Evolutionary conservation across 2,113 vertebrate genomes (phyloP), one percentile per base, ranked within the genome.

Genomic region (Prolemur simus): DNA sequence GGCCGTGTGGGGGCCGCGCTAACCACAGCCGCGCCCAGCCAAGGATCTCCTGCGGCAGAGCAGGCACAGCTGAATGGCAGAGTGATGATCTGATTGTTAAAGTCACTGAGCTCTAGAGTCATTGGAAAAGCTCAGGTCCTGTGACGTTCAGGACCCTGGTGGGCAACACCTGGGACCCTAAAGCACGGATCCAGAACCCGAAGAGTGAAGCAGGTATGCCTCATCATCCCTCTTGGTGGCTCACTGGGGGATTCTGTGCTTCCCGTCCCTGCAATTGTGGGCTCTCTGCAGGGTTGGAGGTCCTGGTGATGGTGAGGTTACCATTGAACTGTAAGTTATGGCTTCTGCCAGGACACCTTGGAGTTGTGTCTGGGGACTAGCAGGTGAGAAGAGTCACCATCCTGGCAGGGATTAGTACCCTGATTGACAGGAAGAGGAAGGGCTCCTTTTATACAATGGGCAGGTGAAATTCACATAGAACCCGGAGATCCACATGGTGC

Each of bases 1-100:
- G 14, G 15, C 23, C 6, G 7, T 1, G 32, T 0, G 29, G 32
- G 78, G 80, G 45, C 37, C 3, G 2, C 0, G 1, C 10, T 73
- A 45, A 17, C 42, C 4, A 15, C 32, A 23, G 64, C 29, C 45
- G 47, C 45, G 64, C n/a, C 27, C 20, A 25, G 34, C 23, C 0
- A 2, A 34, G 42, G 39, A 47, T 15, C 29, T 32, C 49, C 23
- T 6, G 37, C 69, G 1, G n/a, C 49, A 39, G 32, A 56, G n/a
- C n/a, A 80, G 42, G 63, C 20, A 23, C 20, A 17, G 42, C 42
- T n/a, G 80, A 52, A 42, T 4, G 34, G 15, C 39, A 47, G 18
- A 21, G 25, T 29, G 68, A 32, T 32, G 15, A 5, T 64, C 60
- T 88, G 1, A 14, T 84, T 37, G 12, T n/a, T n/a, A 25, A 27